Evolutionary conservation across 2,797 vertebrate species (phyloP).

Genomic region (Chrysocyon brachyurus): DNA sequence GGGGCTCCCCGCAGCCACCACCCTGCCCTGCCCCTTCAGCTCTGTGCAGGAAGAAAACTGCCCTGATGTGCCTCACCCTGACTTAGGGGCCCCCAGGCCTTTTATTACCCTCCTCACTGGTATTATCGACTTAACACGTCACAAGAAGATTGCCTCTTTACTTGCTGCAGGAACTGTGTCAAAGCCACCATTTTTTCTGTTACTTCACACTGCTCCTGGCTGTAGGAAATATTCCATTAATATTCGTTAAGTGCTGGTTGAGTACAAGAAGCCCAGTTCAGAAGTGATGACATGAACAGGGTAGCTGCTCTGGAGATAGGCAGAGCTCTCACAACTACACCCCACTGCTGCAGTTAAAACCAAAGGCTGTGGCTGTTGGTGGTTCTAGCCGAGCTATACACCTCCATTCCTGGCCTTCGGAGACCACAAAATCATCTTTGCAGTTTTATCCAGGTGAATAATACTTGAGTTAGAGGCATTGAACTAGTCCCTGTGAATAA

Average conservation of each 20-base stretch:
- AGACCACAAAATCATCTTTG: background rate
- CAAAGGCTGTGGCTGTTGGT: background rate
- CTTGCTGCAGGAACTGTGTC: background rate
- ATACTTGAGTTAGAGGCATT: background rate
- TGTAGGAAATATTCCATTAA: background rate
- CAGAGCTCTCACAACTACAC: background rate
- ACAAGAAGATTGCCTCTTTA: background rate
- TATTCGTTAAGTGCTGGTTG: background rate
- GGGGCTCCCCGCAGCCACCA: background rate
- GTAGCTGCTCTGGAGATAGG: background rate
- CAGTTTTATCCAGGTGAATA: background rate
- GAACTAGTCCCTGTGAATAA: background rate
- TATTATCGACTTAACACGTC: no score
- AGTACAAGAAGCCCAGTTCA: background rate
- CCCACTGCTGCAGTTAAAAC: background rate
- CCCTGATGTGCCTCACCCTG: background rate
- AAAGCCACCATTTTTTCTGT: background rate
- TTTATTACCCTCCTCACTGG: no score
- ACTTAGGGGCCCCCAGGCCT: no score
- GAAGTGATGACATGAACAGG: background rate
- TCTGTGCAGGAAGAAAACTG: background rate
- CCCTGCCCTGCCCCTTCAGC: background rate
- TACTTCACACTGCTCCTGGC: background rate
- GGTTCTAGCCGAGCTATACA: background rate
- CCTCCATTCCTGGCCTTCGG: background rate